phyloP scores from a whole-genome alignment of 1,140 invertebrate genomes.

The Apis dorsata region DNA sequence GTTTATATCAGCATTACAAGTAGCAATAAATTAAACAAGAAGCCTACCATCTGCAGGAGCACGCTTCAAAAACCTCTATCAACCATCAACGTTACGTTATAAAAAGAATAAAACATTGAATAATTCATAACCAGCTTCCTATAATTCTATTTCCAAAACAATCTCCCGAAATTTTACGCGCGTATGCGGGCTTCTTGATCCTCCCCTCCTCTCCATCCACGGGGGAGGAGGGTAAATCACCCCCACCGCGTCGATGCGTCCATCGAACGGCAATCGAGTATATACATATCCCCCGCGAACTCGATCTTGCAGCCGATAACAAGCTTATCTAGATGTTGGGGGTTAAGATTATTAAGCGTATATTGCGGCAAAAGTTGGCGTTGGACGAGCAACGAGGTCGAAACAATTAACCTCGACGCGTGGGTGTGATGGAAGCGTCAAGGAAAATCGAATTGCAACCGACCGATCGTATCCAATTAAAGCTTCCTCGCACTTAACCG shows the following conservation, averaged over 20 bases:
- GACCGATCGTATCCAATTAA: conserved; percentile 11
- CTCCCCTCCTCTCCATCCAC: neutral
- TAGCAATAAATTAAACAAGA: too few relatives aligned
- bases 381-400: conserved; percentile 27
- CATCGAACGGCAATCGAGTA: conserved; percentile 71
- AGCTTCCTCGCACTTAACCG: neutral
- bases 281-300: conserved; percentile 44
- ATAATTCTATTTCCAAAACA: conserved; percentile 70
- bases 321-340: conserved; percentile 65
- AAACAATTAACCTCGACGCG: conserved; percentile 28
- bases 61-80: too few relatives aligned
- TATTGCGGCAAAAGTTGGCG: conserved; percentile 57
- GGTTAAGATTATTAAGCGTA: conserved; percentile 57
- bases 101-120: conserved; percentile 32
- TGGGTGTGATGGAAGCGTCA: neutral
- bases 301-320: conserved; percentile 67
- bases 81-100: neutral
- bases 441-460: conserved; percentile 29
- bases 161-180: conserved; percentile 21
- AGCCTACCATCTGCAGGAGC: too few relatives aligned
- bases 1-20: too few relatives aligned
- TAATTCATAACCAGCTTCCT: conserved; percentile 55
- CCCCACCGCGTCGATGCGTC: conserved; percentile 40
- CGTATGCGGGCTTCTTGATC: conserved; percentile 47
- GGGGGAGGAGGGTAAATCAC: neutral